Percentiles rank a stretch among this genome's conserved stretches.
These are phyloP conservation scores for Cromileptes altivelis DNA, from an alignment of 2,113 vertebrate species.

Conservation along the genomic window DNA sequence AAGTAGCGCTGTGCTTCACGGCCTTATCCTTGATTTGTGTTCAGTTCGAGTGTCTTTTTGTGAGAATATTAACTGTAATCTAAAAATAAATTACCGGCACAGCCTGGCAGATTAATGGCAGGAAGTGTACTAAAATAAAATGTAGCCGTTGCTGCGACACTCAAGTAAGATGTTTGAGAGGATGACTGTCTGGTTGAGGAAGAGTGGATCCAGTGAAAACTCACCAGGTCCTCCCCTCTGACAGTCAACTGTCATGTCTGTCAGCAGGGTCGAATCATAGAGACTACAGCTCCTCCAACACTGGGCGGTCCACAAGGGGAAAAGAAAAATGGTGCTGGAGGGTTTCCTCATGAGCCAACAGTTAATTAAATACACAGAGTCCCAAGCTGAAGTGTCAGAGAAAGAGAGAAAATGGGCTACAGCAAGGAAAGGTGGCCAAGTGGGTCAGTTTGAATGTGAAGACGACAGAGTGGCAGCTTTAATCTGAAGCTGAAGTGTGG, in stretches of 20 bases:
- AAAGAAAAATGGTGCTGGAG: background rate
- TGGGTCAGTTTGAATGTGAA: conserved; percentile 62
- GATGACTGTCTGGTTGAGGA: background rate
- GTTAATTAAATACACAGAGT: too few species aligned
- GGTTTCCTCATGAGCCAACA: too few species aligned
- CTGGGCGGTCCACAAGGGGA: background rate
- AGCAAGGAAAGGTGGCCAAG: background rate
- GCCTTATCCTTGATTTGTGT: background rate
- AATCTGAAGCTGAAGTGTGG: background rate
- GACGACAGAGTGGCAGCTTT: background rate
- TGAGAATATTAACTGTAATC: background rate
- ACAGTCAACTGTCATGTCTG: conserved; percentile 3
- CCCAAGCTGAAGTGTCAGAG: too few species aligned
- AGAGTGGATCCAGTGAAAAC: too few species aligned
- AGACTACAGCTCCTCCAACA: background rate
- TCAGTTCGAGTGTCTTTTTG: background rate
- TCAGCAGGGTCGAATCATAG: background rate
- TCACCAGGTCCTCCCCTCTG: too few species aligned
- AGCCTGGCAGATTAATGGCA: background rate
- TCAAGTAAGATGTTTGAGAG: background rate
- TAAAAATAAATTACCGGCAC: background rate
- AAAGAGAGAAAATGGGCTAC: too few species aligned
- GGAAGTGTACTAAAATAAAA: background rate
- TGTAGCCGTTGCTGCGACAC: background rate
- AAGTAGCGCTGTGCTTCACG: background rate